Percentiles rank a stretch among this genome's conserved stretches.
Conservation (phyloP, 2,113 vertebrate species). For the Mixornis gularis region DNA sequence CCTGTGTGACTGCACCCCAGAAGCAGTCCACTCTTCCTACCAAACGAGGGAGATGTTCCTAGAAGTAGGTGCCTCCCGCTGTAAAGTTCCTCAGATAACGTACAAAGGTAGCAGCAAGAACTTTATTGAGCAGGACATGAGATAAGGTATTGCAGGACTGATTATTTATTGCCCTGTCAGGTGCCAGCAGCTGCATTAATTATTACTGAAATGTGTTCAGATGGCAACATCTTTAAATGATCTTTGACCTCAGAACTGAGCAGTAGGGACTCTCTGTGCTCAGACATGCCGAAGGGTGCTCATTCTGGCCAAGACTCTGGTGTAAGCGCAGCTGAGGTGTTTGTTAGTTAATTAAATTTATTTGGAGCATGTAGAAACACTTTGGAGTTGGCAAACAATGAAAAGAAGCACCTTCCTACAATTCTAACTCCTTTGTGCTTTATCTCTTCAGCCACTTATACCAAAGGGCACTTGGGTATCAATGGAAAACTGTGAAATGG, state of each 20-base stretch:
- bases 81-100: background rate
- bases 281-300: background rate
- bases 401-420: background rate
- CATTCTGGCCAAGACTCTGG: background rate
- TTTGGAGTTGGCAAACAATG: background rate
- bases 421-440: background rate
- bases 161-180: background rate
- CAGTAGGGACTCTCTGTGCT: background rate
- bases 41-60: background rate
- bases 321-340: background rate
- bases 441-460: background rate
- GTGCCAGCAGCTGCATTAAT: background rate
- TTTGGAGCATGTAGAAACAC: background rate
- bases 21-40: background rate
- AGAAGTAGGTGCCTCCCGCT: background rate
- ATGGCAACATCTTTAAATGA: background rate
- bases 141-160: background rate
- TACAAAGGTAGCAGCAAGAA: background rate
- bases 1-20: accelerated
- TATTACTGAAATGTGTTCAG: background rate
- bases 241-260: background rate
- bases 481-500: background rate
- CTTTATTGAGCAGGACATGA: background rate
- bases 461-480: background rate
- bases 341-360: background rate